Conservation (phyloP, 2,888 invertebrate genomes). For the Drosophila neotestacea region DNA sequence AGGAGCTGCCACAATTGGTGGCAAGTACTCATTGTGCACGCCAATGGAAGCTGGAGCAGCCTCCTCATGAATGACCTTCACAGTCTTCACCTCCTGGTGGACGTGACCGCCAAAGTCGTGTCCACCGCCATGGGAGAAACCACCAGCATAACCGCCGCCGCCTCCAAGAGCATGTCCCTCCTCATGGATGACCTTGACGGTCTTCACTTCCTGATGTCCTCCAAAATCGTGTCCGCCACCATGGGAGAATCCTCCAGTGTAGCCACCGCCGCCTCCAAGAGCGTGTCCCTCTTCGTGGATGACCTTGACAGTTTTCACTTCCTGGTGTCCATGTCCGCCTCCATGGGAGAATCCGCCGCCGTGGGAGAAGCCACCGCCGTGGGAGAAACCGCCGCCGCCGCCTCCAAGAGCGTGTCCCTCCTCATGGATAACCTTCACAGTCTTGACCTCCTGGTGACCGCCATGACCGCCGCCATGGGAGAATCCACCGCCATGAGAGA, state of each 20-base stretch:
- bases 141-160: slow-evolving; percentile 49
- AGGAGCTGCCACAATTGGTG: slow-evolving; percentile 58
- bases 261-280: slow-evolving; percentile 37
- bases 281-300: slow-evolving; percentile 63
- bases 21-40: slow-evolving; percentile 51
- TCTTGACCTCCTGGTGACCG: slow-evolving; percentile 61
- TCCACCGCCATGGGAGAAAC: slow-evolving; percentile 47
- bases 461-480: slow-evolving; percentile 33
- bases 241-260: slow-evolving; percentile 36
- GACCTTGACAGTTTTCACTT: slow-evolving; percentile 67
- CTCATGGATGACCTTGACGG: slow-evolving; percentile 72
- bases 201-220: slow-evolving; percentile 70
- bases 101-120: slow-evolving; percentile 44
- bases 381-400: slow-evolving; percentile 32
- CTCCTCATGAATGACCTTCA: slow-evolving; percentile 71
- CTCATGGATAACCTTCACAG: slow-evolving; percentile 66
- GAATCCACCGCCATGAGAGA: slow-evolving; percentile 39
- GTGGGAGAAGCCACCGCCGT: slow-evolving; percentile 24
- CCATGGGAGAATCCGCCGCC: slow-evolving; percentile 19
- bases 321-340: slow-evolving; percentile 56
- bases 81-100: slow-evolving; percentile 64
- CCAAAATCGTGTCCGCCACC: slow-evolving; percentile 44
- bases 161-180: slow-evolving; percentile 54
- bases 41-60: slow-evolving; percentile 41
- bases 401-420: slow-evolving; percentile 40